Base-by-base conservation (phyloP, 2,888 invertebrate genomes). In the Chymomyza procnemis region DNA sequence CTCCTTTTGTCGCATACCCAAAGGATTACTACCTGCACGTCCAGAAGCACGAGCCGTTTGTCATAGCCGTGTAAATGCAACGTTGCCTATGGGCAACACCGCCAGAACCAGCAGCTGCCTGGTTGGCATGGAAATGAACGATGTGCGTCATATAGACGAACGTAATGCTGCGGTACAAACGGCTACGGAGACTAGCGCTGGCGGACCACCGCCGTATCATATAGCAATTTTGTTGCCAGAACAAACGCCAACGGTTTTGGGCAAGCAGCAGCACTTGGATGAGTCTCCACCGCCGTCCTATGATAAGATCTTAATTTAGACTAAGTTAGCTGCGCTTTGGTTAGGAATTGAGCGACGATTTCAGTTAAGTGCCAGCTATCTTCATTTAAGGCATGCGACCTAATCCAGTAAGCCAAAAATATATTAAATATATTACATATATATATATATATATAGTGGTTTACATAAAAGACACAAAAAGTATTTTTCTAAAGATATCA, bases 181-280 rank as follows among this genome's bases (percentile, higher is more conserved):
- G 9, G 26, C 54, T 4, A 79, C 76, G 1, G 75, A 78, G 30
- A 72, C 76, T 26, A 82, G 89, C 22, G 83, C 83, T 16, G 87
- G 89, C 46, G 90, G 91, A 5, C 94, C 96, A 19, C 96, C 96
- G n/a, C 96, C 96, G 9, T 96, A 96, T 92, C 95, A 96, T 92
- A 95, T 96, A 91, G 96, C 96, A 50, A 95, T 96, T 84, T 91
- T 95, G 78, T 93, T 95, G 87, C 95, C 95, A 64, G 93, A 93
- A 19, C 83, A 85, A 62, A 83, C 87, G 18, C 69, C 79, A 60
- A 71, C 87, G 56, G 74, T 73, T 21, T 55, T 82, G 75, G 87
- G 78, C 47, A 87, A 85, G 34, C 76, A 80, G 61, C 83, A 77
- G 83, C 63, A 21, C 22, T 80, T 73, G 87, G 91, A 92, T 80